phyloP scores from a whole-genome alignment of 2,888 invertebrate genomes.

The Cheilosia grossa region DNA sequence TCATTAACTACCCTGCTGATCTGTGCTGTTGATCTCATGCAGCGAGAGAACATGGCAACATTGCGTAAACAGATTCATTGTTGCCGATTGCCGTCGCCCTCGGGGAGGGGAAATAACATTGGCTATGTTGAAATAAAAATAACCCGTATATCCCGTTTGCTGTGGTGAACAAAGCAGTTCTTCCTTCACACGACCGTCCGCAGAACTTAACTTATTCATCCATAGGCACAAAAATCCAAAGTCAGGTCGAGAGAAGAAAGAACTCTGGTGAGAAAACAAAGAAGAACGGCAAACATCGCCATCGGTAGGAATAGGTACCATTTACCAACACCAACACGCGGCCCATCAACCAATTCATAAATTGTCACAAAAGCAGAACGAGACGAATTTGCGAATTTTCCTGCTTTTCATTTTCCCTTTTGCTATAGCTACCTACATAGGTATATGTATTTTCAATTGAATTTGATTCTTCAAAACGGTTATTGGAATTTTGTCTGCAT shows the following conservation, averaged over 20 bases:
- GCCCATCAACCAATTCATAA: conserved; percentile 9
- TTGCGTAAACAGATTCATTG: conserved; percentile 16
- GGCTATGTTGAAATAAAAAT: conserved; percentile 52
- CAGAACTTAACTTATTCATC: conserved; percentile 12
- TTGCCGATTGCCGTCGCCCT: conserved; percentile 43
- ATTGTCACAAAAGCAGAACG: conserved; percentile 20
- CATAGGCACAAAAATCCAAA: conserved; percentile 17
- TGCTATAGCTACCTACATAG: neutral
- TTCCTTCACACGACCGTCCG: conserved; percentile 25
- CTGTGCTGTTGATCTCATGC: neutral
- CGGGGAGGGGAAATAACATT: conserved; percentile 60
- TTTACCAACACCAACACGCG: neutral
- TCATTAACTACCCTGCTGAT: too few species aligned
- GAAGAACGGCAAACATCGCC: conserved; percentile 30
- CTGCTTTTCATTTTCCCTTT: conserved; percentile 20
- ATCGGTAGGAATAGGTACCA: conserved; percentile 20
- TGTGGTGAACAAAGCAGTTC: conserved; percentile 49
- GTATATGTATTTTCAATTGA: conserved; percentile 35
- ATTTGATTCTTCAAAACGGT: conserved; percentile 37
- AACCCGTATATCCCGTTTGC: conserved; percentile 71
- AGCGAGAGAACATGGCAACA: conserved; percentile 47
- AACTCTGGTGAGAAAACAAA: conserved; percentile 66
- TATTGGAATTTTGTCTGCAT: conserved; percentile 21
- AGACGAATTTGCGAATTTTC: conserved; percentile 50
- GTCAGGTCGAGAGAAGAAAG: conserved; percentile 41